Evolutionary conservation across 2,113 vertebrate genomes (phyloP).

Genomic region (Mormoops blainvillei): DNA sequence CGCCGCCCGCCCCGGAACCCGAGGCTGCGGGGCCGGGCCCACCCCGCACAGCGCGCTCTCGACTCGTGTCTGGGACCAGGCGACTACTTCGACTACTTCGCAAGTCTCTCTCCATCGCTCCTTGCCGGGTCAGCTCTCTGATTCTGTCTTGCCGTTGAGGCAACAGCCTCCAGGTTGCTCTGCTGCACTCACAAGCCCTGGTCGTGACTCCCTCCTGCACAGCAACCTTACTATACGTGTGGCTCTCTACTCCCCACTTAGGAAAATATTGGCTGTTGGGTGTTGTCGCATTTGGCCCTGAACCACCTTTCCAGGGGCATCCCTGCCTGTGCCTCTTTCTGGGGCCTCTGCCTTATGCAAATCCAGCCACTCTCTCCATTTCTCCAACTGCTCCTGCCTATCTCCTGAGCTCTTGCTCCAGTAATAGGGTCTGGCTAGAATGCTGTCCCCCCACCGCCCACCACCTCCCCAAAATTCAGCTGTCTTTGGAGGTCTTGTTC

Average conservation of each 20-base stretch:
- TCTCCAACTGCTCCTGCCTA: not conserved
- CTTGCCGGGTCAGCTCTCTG: accelerated
- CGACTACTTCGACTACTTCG: accelerated
- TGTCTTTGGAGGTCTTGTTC: not conserved
- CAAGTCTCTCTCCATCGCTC: not conserved
- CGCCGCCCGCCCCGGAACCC: not conserved
- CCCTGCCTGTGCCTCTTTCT: too few species aligned
- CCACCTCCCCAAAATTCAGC: not conserved
- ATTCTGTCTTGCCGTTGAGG: not conserved
- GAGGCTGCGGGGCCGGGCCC: accelerated
- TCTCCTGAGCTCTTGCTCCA: not conserved
- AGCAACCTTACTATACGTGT: not conserved
- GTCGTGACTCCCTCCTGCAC: not conserved
- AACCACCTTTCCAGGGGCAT: not conserved
- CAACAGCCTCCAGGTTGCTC: not conserved
- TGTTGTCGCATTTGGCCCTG: not conserved
- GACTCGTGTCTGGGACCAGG: accelerated
- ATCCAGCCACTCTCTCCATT: not conserved
- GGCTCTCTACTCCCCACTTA: not conserved
- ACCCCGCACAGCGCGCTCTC: not conserved
- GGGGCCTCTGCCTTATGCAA: not conserved
- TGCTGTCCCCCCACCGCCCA: too few species aligned
- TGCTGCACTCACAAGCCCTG: not conserved
- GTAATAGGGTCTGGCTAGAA: not conserved
- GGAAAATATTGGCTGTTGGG: not conserved